A percentile compares a stretch with the other conserved stretches of the same genome.
Evolutionary conservation across 2,797 vertebrate genomes (phyloP).

Genomic region (Pangasius sanitwongsei): DNA sequence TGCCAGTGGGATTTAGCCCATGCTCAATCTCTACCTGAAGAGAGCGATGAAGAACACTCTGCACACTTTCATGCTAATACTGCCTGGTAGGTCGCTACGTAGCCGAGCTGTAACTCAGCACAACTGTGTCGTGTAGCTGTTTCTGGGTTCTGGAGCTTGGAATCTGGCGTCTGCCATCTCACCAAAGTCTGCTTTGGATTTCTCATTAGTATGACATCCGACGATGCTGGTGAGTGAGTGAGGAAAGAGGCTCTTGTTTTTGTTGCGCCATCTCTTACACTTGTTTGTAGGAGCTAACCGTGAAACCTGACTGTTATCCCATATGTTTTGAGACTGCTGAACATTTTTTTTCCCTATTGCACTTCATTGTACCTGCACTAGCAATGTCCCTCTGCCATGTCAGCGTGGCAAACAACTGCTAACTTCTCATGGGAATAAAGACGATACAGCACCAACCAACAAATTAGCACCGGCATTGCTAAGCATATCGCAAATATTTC

Average conservation of each 20-base stretch:
- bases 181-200: too few relatives aligned
- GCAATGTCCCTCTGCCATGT: neutral
- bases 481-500: neutral
- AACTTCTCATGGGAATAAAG: neutral
- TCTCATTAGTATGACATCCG: neutral
- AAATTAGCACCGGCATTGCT: neutral
- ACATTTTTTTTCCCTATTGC: neutral
- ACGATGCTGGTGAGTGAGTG: neutral
- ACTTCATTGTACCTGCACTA: neutral
- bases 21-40: neutral
- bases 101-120: neutral
- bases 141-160: neutral
- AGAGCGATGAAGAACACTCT: neutral
- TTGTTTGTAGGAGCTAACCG: neutral
- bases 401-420: neutral
- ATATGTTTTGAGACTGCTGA: neutral
- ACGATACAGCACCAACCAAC: neutral
- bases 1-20: neutral
- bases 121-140: neutral
- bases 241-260: neutral
- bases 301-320: neutral
- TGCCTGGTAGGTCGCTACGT: neutral
- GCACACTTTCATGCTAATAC: too few relatives aligned
- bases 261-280: neutral
- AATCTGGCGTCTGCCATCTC: neutral